Evolutionary conservation across 2,888 invertebrate species (phyloP).

Genomic region (Drosophila imparisetae): DNA sequence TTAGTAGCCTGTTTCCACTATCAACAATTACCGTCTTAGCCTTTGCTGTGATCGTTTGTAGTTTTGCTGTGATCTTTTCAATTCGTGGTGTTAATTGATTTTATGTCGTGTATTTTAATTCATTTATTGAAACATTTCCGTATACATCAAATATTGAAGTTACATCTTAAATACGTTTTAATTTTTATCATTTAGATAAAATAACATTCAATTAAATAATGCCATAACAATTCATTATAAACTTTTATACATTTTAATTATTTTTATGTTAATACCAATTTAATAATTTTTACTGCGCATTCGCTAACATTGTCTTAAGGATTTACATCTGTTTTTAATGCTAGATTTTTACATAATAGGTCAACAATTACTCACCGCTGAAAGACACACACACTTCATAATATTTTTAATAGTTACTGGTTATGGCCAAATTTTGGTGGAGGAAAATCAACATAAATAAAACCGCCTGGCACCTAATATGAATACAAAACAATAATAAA

Average conservation of each 20-base stretch:
- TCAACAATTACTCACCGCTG: constrained; percentile 29
- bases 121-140: neutral
- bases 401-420: constrained; percentile 13
- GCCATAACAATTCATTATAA: neutral
- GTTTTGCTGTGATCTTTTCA: neutral
- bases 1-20: neutral
- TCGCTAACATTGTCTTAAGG: neutral
- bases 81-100: neutral
- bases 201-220: neutral
- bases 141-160: neutral
- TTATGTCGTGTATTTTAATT: neutral
- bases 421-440: constrained; percentile 28
- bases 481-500: constrained; percentile 63
- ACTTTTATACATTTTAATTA: neutral
- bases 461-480: constrained; percentile 75
- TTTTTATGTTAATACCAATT: neutral
- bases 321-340: neutral
- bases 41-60: neutral
- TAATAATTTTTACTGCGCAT: neutral
- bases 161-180: neutral
- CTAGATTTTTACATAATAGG: neutral
- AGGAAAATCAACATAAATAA: constrained; percentile 67
- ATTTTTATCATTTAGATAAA: neutral
- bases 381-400: constrained; percentile 11
- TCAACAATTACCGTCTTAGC: neutral